Base-by-base conservation (phyloP, 2,888 invertebrate genomes). In the Pterostichus niger region DNA sequence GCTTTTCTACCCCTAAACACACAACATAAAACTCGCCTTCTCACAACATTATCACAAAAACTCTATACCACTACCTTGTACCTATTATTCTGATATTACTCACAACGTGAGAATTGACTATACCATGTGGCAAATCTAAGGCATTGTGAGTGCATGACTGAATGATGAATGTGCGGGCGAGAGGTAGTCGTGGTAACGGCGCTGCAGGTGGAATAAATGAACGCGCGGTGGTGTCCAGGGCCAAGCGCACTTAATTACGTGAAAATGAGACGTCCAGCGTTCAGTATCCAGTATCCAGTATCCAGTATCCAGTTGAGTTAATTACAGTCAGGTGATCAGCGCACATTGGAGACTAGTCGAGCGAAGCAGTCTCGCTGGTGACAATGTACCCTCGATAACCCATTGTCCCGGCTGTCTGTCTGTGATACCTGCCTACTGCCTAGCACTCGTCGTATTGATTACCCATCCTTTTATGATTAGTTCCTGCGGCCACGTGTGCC, bases 281-380 rank as follows among this genome's bases (percentile, higher is more conserved):
- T n/a, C n/a, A n/a, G n/a, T n/a, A n/a, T n/a, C n/a, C n/a, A n/a
- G n/a, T n/a, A n/a, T n/a, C n/a, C n/a, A n/a, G n/a, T n/a, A n/a
- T 52, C 49, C 49, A 61, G 17, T 6, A 40, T 77, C 56, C 40
- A 40, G 40, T 9, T 40, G 3, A 81, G 81, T 81, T 81, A 81
- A 81, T 81, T 81, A 81, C 81, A 71, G 81, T 81, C 81, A 81
- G 73, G 73, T 81, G 81, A 81, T 81, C 71, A 73, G 54, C 81
- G 71, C 71, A 40, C 71, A 81, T 81, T 81, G 54, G 49, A 11
- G 81, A 31, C 54, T 44, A 81, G 81, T 73, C 81, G 71, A 81
- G 81, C 81, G 81, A 40, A 71, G 2, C 35, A 52, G 52, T 49
- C 56, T 59, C 15, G 68, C 68, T 56, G 81, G 61, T 68, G 61